Evolutionary conservation across 2,888 invertebrate species (phyloP), one percentile per base, ranked within the genome.

Genomic region (Bursaphelenchus okinawaensis): DNA sequence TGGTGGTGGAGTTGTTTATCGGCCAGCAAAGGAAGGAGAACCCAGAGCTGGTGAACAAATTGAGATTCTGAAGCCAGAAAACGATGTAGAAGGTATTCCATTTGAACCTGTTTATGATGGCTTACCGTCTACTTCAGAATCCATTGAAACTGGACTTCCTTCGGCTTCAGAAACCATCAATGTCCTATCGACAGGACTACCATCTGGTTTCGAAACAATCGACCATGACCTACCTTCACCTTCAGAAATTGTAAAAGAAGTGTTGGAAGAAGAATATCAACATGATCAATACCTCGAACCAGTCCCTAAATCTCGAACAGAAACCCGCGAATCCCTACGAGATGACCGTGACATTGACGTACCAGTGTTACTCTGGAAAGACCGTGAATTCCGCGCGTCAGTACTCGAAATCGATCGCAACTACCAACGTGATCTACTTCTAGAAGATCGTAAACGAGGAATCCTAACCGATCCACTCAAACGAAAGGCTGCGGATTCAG

Each of bases 391-490:
- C 51, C 60, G 60, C 23, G 60, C 60, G 1, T 55, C 55, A 8
- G 16, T 59, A 2, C 7, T 40, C 1, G 60, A 59, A 1, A 31
- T 27, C 57, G 19, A 59, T 22, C 40, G 16, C 2, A 40, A n/a
- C n/a, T 12, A 3, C n/a, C 50, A 27, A 24, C 50, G 52, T 3
- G 26, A 54, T 16, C 19, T 54, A 19, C n/a, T 24, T 16, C 20
- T 52, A 9, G 51, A 52, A 4, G 57, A 57, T 4, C 24, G 57
- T 16, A 50, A 50, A 29, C 60, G 60, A 12, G 60, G 50, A 19
- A 40, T 40, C n/a, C n/a, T 40, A 40, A 59, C 60, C 9, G 60
- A 59, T 24, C 60, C 60, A 3, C n/a, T 59, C 6, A 40, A 40
- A 4, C 2, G 40, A 40, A 40, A 40, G n/a, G 40, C 40, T 40